Base-by-base conservation (phyloP, 2,888 invertebrate genomes). In the Periphyllus acericola region DNA sequence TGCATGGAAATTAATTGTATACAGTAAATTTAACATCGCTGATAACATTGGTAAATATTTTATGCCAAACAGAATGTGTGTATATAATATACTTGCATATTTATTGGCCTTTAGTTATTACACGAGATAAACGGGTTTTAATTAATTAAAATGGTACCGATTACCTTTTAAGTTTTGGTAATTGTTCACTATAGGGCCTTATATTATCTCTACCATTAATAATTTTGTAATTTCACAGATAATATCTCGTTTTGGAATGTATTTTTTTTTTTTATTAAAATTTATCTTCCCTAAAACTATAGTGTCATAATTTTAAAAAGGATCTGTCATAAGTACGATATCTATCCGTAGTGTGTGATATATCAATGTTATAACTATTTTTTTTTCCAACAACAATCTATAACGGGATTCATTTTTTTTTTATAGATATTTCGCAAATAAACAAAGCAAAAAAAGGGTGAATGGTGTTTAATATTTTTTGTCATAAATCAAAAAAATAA, bases 401-500 rank as follows among this genome's bases (percentile, higher is more conserved):
- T 83, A 14, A 46, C 29, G 40, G 29, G 29, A 40, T 75, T 80
- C 1, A 32, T 60, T 75, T 36, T 75, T 17, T n/a, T n/a, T n/a
- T n/a, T n/a, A n/a, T 14, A 60, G n/a, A 66, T 19, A 29, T 60
- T 74, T 75, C 68, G 32, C 17, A 71, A 11, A 79, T 2, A 36
- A 72, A 83, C n/a, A 74, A 14, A 40, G 55, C 1, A 34, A 60
- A 32, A 74, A 29, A 71, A 5, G 34, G 55, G 4, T 29, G 9
- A 55, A 83, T 72, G 36, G 55, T 5, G 5, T 46, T 74, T 68
- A 74, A n/a, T 72, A n/a, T 9, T 36, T 83, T 74, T 83, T 1
- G 34, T 83, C 55, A 25, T 74, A 55, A 83, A 83, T 83, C 72
- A 83, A 0, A 9, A n/a, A 55, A 55, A 55, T 55, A 55, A 21